Evolutionary conservation across 2,797 vertebrate genomes (phyloP).

Genomic region (Sylvilagus floridanus): DNA sequence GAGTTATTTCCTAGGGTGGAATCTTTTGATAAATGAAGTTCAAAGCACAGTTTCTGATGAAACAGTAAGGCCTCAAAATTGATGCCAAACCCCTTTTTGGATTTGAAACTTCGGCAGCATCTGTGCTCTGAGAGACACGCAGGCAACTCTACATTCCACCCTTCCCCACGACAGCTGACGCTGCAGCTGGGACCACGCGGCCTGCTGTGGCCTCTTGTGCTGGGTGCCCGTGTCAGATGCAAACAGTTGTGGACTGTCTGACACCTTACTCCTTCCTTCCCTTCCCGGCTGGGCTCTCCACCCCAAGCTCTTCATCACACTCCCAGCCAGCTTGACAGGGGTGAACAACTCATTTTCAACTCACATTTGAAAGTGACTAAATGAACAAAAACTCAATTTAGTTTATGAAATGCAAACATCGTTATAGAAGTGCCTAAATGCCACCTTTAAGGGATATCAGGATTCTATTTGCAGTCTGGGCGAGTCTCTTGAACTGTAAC

Average conservation of each 20-base stretch:
- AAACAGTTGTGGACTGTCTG: constrained; percentile 57
- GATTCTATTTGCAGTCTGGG: constrained; percentile 59
- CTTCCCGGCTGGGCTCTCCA: neutral
- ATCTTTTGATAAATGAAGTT: constrained; percentile 18
- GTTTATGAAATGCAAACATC: constrained; percentile 50
- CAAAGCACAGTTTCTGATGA: constrained; percentile 27
- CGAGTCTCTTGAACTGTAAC: constrained; percentile 41
- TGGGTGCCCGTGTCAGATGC: neutral
- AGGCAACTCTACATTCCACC: constrained; percentile 27
- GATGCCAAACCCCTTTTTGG: neutral
- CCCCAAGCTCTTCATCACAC: neutral
- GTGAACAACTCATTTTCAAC: neutral
- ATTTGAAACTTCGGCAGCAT: constrained; percentile 55
- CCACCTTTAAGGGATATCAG: constrained; percentile 52
- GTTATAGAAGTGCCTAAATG: neutral
- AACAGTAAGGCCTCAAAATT: neutral
- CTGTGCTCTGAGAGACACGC: constrained; percentile 46
- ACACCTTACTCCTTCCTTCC: neutral
- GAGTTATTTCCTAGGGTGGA: neutral
- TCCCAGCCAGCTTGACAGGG: neutral
- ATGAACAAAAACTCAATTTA: constrained; percentile 61
- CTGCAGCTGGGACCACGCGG: constrained; percentile 40
- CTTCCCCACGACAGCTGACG: constrained; percentile 59
- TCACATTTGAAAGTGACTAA: constrained; percentile 8
- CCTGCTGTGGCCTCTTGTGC: neutral